These are phyloP conservation scores for Coregonus ussuriensis DNA, from an alignment of 2,797 vertebrate genomes.

Conservation along the genomic window DNA sequence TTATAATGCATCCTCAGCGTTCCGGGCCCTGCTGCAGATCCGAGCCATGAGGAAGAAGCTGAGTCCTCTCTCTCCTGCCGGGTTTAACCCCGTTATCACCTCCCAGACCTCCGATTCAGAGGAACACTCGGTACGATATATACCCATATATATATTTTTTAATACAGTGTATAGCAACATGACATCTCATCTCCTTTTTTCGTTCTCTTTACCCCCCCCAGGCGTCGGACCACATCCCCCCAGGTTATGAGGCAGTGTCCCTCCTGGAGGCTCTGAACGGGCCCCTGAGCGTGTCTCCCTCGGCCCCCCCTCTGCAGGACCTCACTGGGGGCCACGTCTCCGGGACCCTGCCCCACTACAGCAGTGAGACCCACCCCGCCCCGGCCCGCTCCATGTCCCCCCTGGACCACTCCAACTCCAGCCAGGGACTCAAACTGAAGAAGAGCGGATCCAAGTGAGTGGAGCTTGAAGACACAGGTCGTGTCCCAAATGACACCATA, in stretches of 20 bases:
- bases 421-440: slow-evolving; percentile 86
- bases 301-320: slow-evolving; percentile 76
- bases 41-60: slow-evolving; percentile 96
- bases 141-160: neutral
- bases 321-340: slow-evolving; percentile 79
- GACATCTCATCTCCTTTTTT: no score
- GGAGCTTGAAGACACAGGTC: neutral
- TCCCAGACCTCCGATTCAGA: slow-evolving; percentile 95
- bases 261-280: slow-evolving; percentile 96
- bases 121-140: slow-evolving; percentile 86
- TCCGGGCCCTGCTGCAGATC: slow-evolving; percentile 97
- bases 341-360: slow-evolving; percentile 82
- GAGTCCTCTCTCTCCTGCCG: slow-evolving; percentile 87
- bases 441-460: slow-evolving; percentile 92
- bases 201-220: slow-evolving; percentile 45
- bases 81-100: slow-evolving; percentile 92
- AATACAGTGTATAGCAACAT: no score
- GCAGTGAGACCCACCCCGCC: slow-evolving; percentile 82
- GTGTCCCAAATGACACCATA: no score
- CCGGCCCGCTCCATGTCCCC: slow-evolving; percentile 81
- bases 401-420: slow-evolving; percentile 82
- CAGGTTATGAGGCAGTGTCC: slow-evolving; percentile 93
- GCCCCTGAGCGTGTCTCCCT: slow-evolving; percentile 84
- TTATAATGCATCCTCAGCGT: slow-evolving; percentile 71
- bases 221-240: slow-evolving; percentile 94